Percentiles rank a stretch among this genome's conserved stretches.
Evolutionary conservation across 2,888 invertebrate species (phyloP).

Genomic region (Dioctria linearis): DNA sequence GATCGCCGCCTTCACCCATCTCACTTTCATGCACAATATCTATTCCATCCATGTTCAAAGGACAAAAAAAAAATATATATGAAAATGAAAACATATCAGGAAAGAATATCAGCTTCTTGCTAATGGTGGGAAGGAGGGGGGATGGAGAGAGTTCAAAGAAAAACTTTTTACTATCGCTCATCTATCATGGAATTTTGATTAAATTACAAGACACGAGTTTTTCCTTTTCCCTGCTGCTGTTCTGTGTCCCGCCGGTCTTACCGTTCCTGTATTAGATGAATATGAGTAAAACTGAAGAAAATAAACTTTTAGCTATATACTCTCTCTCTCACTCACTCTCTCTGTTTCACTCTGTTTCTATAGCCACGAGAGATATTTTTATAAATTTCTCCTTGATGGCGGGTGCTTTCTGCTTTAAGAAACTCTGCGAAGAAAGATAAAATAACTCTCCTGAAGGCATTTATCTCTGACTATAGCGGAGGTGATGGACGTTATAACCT

Average conservation of each 20-base stretch:
- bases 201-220: slow-evolving; percentile 42
- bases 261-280: too few relatives aligned
- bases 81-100: not conserved
- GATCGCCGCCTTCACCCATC: not conserved
- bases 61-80: not conserved
- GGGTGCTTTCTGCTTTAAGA: not conserved
- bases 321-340: too few relatives aligned
- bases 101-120: not conserved
- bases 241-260: not conserved
- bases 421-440: not conserved
- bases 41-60: not conserved
- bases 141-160: slow-evolving; percentile 12
- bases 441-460: slow-evolving; percentile 13
- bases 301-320: slow-evolving; percentile 8
- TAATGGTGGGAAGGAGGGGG: too few relatives aligned
- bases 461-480: slow-evolving; percentile 12
- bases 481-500: slow-evolving; percentile 26
- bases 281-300: not conserved
- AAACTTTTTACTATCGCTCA: slow-evolving; percentile 45
- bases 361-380: too few relatives aligned
- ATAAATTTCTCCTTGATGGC: too few relatives aligned
- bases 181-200: slow-evolving; percentile 48
- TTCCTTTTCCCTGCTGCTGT: not conserved
- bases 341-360: too few relatives aligned
- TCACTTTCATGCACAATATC: slow-evolving; percentile 41